Conservation (phyloP, 2,113 vertebrate species). For the Columba livia region DNA sequence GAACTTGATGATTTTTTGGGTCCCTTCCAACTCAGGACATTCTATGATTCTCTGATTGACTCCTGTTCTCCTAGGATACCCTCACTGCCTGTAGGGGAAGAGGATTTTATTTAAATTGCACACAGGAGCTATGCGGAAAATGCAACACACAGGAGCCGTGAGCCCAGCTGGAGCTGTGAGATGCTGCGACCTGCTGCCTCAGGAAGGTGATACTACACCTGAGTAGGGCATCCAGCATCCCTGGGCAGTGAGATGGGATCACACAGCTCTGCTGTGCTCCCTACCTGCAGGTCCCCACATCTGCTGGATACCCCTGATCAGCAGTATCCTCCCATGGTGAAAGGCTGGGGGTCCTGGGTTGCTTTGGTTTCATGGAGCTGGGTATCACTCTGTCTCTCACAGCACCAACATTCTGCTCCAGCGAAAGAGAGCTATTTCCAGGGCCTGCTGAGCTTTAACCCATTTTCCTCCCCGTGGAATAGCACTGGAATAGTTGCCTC, state of each 20-base stretch:
- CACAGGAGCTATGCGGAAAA: background rate
- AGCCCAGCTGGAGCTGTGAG: background rate
- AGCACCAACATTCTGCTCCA: background rate
- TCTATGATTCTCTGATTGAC: too few relatives aligned
- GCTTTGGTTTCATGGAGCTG: background rate
- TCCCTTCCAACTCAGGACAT: too few relatives aligned
- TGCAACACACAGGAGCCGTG: background rate
- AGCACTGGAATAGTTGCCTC: background rate
- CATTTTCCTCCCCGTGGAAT: background rate
- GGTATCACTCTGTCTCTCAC: background rate
- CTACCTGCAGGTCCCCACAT: rapidly evolving
- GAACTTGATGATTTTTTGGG: too few relatives aligned
- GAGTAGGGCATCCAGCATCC: rapidly evolving
- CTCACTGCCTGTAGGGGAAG: background rate
- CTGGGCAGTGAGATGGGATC: background rate
- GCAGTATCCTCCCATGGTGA: background rate
- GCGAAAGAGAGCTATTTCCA: background rate
- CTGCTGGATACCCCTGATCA: background rate
- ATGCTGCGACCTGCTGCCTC: background rate
- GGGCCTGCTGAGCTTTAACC: constrained; percentile 24
- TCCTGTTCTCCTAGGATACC: background rate
- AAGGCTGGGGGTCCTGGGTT: background rate
- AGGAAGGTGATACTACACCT: rapidly evolving
- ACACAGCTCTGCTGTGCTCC: background rate
- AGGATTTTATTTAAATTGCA: background rate